Evolutionary conservation across 30 jellyfish, hydroid and myxozoan genomes (phyloP).

Genomic region (Aurelia aurita complex sp. Pacific): DNA sequence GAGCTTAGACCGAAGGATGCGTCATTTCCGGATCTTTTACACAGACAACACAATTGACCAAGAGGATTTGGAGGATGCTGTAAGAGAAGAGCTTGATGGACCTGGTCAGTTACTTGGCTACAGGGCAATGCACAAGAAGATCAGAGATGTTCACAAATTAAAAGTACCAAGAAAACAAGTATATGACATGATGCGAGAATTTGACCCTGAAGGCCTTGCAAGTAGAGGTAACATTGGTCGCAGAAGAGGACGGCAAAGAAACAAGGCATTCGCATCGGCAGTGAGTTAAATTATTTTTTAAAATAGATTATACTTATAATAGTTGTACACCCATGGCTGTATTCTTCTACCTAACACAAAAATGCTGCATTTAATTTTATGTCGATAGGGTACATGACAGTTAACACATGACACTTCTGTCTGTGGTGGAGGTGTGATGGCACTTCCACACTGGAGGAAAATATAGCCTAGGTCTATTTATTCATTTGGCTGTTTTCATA

Average conservation of each 20-base stretch:
- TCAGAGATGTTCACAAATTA: slow-evolving; percentile 12
- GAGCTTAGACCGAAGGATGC: too few relatives aligned
- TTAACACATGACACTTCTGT: too few relatives aligned
- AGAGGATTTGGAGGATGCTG: slow-evolving; percentile 33
- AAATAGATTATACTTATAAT: not conserved
- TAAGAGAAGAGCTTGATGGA: slow-evolving; percentile 45
- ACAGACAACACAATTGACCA: too few relatives aligned
- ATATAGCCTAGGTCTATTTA: too few relatives aligned
- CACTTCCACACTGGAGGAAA: too few relatives aligned
- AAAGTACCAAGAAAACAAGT: slow-evolving; percentile 30
- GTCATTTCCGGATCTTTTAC: too few relatives aligned
- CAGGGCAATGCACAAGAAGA: slow-evolving; percentile 38
- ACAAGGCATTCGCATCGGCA: slow-evolving; percentile 15
- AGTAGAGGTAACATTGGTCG: slow-evolving; percentile 27
- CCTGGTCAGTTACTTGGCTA: slow-evolving; percentile 45
- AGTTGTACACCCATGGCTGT: too few relatives aligned
- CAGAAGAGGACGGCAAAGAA: slow-evolving; percentile 8
- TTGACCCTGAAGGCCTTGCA: slow-evolving; percentile 39
- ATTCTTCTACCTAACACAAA: too few relatives aligned
- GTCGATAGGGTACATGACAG: too few relatives aligned
- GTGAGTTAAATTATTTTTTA: slow-evolving; percentile 2
- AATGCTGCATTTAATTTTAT: too few relatives aligned
- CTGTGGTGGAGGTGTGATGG: too few relatives aligned
- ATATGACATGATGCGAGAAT: slow-evolving; percentile 17
- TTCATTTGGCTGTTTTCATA: too few relatives aligned